Evolutionary conservation across 2,888 invertebrate genomes (phyloP).

Genomic region (Phyllotreta cruciferae): DNA sequence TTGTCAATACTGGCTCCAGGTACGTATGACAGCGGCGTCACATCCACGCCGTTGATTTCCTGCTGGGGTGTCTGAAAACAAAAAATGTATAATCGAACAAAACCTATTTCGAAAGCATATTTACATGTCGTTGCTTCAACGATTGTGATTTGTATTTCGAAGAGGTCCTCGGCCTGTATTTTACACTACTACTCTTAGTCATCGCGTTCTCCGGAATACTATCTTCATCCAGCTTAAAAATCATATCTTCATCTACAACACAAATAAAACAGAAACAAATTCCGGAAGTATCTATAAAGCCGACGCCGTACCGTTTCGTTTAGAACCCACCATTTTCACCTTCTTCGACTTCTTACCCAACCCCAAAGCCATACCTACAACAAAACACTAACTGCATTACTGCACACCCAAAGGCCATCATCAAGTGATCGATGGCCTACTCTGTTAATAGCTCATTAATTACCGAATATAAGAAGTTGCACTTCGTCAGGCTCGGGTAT

Average conservation of each 20-base stretch:
- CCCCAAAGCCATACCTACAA: constrained; percentile 78
- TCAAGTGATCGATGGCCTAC: not conserved
- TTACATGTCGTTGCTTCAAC: constrained; percentile 56
- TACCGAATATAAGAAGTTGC: constrained; percentile 66
- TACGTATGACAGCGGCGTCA: constrained; percentile 82
- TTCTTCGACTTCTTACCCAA: constrained; percentile 69
- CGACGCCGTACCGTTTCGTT: constrained; percentile 50
- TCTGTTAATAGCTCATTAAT: no score
- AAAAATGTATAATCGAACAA: constrained; percentile 26
- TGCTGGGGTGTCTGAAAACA: constrained; percentile 57
- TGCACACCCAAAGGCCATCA: not conserved
- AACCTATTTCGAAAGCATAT: constrained; percentile 15
- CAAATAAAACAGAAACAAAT: constrained; percentile 14
- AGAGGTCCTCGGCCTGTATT: constrained; percentile 65
- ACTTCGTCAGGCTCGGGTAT: constrained; percentile 84
- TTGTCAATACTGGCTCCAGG: constrained; percentile 80
- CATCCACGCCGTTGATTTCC: constrained; percentile 72
- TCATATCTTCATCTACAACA: constrained; percentile 74
- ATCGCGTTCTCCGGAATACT: constrained; percentile 59
- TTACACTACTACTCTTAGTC: constrained; percentile 56
- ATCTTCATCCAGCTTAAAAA: constrained; percentile 85
- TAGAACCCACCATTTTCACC: constrained; percentile 59
- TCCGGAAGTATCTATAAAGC: constrained; percentile 19
- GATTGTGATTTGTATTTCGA: constrained; percentile 55
- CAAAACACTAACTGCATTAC: constrained; percentile 10